These are phyloP conservation scores for Volucella zonaria DNA, from an alignment of 2,888 invertebrate genomes.

Conservation along the genomic window DNA sequence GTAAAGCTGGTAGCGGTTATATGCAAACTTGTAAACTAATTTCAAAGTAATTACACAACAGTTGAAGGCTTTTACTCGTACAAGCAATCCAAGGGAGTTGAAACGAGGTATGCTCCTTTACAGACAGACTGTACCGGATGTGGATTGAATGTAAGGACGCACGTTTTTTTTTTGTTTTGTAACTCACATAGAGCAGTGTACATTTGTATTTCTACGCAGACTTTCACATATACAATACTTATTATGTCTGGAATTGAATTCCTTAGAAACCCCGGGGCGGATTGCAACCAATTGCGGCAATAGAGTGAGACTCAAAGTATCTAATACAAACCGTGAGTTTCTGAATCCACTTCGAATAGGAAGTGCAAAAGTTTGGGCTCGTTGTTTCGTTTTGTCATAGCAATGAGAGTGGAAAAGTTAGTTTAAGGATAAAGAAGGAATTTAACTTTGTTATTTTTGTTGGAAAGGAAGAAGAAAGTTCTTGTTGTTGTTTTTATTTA, in stretches of 20 bases:
- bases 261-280: not conserved
- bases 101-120: not conserved
- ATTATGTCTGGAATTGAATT: constrained; percentile 61
- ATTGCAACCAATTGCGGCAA: not conserved
- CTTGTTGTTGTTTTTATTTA: not conserved
- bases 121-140: too few relatives aligned
- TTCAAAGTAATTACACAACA: constrained; percentile 68
- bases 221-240: constrained; percentile 29
- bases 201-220: constrained; percentile 24
- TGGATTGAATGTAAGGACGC: not conserved
- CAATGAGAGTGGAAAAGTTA: constrained; percentile 63
- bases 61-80: constrained; percentile 42
- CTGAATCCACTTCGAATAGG: not conserved
- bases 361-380: constrained; percentile 28
- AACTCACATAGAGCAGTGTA: constrained; percentile 13
- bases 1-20: constrained; percentile 66
- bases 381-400: constrained; percentile 55
- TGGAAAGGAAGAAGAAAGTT: constrained; percentile 40
- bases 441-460: constrained; percentile 58
- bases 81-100: not conserved
- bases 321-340: not conserved
- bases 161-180: constrained; percentile 20
- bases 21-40: constrained; percentile 65
- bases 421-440: constrained; percentile 62
- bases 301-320: not conserved